These are phyloP conservation scores for Leptonema lineaticorne DNA, from an alignment of 1,140 invertebrate species.

Conservation along the genomic window DNA sequence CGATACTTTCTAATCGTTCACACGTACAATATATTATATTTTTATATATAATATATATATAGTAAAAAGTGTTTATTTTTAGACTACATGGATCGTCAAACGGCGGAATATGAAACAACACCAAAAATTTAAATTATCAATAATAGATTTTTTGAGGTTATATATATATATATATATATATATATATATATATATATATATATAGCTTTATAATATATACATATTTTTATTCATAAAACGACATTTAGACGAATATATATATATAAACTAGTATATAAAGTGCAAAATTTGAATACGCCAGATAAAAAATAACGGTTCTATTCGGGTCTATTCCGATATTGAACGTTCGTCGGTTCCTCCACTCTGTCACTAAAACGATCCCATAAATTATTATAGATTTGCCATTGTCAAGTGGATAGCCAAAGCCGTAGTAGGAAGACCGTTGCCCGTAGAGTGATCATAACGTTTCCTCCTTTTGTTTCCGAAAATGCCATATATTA, in stretches of 20 bases:
- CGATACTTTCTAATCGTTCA: too few species aligned
- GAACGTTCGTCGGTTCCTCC: neutral
- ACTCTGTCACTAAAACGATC: slow-evolving; percentile 21
- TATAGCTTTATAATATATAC: neutral
- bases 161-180: neutral
- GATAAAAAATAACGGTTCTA: slow-evolving; percentile 8
- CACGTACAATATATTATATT: too few species aligned
- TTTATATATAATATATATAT: too few species aligned
- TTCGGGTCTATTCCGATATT: slow-evolving; percentile 10
- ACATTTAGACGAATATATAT: too few species aligned
- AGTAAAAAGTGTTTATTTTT: too few species aligned
- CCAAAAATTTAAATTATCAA: too few species aligned
- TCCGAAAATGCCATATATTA: slow-evolving; percentile 20
- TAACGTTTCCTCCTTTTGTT: slow-evolving; percentile 22
- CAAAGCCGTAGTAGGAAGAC: slow-evolving; percentile 8
- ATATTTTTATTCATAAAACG: too few species aligned
- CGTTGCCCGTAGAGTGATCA: slow-evolving; percentile 11
- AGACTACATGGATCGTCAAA: too few species aligned
- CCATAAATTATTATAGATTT: slow-evolving; percentile 32
- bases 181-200: neutral
- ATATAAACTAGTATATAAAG: neutral
- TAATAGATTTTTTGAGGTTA: neutral
- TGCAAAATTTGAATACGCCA: neutral
- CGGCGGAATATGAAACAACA: too few species aligned
- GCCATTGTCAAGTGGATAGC: slow-evolving; percentile 22